Percentiles rank a stretch among this genome's conserved stretches.
Conservation (phyloP, 2,888 invertebrate species). For the Aradus depressus region DNA sequence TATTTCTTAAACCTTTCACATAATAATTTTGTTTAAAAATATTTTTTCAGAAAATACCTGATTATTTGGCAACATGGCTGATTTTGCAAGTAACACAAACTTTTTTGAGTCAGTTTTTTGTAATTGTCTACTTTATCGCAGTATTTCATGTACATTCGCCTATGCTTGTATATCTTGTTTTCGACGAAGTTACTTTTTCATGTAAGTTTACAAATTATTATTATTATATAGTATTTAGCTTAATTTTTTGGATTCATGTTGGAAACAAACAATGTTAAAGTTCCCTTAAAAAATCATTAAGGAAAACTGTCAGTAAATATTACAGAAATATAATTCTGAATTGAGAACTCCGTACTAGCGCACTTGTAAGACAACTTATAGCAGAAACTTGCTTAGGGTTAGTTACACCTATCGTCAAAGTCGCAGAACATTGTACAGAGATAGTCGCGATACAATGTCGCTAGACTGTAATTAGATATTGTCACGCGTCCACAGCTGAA, state of each 20-base stretch:
- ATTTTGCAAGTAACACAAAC: conserved; percentile 1
- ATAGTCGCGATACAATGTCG: too few species aligned
- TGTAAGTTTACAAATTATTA: background rate
- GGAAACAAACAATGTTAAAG: background rate
- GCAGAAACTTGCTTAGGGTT: too few species aligned
- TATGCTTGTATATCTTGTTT: background rate
- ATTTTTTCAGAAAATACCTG: conserved; percentile 15
- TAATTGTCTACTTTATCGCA: conserved; percentile 9
- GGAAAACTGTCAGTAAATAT: too few species aligned
- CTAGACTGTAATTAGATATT: too few species aligned
- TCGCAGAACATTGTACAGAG: too few species aligned
- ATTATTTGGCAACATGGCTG: conserved; percentile 5
- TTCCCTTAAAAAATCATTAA: background rate
- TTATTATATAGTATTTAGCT: background rate
- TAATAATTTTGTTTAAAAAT: too few species aligned
- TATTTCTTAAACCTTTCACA: too few species aligned
- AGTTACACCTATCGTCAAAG: too few species aligned
- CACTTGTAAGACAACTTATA: too few species aligned
- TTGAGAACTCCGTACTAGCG: too few species aligned
- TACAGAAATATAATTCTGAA: too few species aligned
- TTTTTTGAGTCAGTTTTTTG: background rate
- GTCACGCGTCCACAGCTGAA: too few species aligned
- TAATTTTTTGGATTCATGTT: background rate
- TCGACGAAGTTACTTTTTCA: conserved; percentile 8
- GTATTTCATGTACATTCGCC: background rate